phyloP scores from a whole-genome alignment of 2,797 vertebrate species.

The Nasua narica region DNA sequence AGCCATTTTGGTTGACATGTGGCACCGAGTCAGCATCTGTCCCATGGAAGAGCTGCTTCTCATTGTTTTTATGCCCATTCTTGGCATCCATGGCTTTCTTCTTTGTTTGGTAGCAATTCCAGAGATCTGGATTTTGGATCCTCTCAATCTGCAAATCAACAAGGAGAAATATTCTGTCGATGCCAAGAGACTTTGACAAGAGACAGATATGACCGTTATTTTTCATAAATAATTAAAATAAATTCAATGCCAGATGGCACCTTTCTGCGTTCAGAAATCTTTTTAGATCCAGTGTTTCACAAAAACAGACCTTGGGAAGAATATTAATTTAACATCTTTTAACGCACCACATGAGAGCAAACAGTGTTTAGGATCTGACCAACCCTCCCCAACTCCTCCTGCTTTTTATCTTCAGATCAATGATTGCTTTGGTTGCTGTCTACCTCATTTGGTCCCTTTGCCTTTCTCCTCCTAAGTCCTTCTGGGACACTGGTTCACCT shows the following conservation, averaged over 20 bases:
- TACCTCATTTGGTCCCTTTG: neutral
- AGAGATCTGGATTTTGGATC: constrained; percentile 90
- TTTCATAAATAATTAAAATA: constrained; percentile 14
- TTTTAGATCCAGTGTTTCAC: neutral
- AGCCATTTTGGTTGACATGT: constrained; percentile 86
- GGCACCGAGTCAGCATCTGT: constrained; percentile 79
- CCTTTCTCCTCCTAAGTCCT: neutral
- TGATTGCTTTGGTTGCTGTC: neutral
- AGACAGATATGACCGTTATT: neutral
- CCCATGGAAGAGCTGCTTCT: constrained; percentile 91
- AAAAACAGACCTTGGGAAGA: neutral
- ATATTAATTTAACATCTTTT: neutral
- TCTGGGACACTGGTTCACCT: neutral
- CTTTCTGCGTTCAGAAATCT: neutral
- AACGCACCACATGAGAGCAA: neutral
- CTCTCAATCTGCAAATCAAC: constrained; percentile 88
- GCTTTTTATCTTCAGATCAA: neutral
- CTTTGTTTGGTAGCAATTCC: constrained; percentile 87
- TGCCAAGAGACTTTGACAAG: neutral
- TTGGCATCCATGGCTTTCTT: constrained; percentile 86
- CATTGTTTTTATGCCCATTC: constrained; percentile 85
- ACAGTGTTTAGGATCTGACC: neutral
- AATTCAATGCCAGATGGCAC: neutral
- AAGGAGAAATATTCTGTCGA: neutral
- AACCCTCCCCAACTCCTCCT: neutral